Base-by-base conservation (phyloP, 2,888 invertebrate species). In the Tridacna crocea region DNA sequence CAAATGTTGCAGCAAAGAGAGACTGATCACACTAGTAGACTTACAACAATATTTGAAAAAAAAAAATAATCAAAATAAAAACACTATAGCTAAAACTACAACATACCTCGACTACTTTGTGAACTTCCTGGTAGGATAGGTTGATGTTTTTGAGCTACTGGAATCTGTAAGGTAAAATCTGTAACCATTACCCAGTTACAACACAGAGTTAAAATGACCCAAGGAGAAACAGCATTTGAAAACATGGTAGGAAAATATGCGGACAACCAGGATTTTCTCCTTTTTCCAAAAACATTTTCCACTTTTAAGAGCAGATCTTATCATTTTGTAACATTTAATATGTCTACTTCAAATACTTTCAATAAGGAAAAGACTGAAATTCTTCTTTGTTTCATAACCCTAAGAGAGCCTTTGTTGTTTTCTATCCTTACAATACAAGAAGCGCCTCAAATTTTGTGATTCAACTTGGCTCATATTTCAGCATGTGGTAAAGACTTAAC, bases 91-190 rank as follows among this genome's bases (percentile, higher is more conserved):
- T 36, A 36, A 36, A 36, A 4, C 8, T 36, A 36, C 36, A 36
- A 10, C 61, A n/a, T 61, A 68, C 68, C 68, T 68, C 68, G 17
- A 68, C 19, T 68, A 68, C n/a, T 68, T 24, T 68, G 68, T 26
- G 68, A 68, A 68, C 68, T 68, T 68, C 68, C 47, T 19, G 68
- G 68, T 60, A 58, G 12, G 27, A 60, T 13, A 19, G 60, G 12
- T 19, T 11, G 24, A 58, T 46, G 58, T 58, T 73, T 60, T 60
- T 58, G 73, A 73, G 36, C 17, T 24, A 36, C 17, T 60, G 58
- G 46, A 60, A 60, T 36, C 58, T 58, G 26, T 60, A 58, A 51
- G 11, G 60, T 13, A 24, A 48, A 48, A 47, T 11, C 6, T 48
- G 3, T 48, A 46, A 46, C 4, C 17, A 36, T 27, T 48, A 47